Conservation (phyloP, 2,888 invertebrate species). For the Cephus runcator region DNA sequence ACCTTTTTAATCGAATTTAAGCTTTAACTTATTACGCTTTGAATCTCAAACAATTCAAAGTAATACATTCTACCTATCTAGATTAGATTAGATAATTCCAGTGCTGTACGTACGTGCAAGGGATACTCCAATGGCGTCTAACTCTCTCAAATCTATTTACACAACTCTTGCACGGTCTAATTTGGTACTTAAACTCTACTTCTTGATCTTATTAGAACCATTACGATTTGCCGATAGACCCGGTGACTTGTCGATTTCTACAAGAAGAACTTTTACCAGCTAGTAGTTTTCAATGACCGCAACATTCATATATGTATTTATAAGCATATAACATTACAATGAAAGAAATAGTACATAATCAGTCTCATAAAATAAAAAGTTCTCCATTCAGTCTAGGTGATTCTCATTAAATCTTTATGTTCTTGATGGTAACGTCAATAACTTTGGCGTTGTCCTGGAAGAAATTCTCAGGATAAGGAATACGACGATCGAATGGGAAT, state of each 20-base stretch:
- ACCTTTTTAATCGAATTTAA: not conserved
- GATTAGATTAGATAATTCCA: not conserved
- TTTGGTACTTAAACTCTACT: not conserved
- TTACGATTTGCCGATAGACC: not conserved
- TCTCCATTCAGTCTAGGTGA: not conserved
- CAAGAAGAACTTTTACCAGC: not conserved
- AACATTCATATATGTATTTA: not conserved
- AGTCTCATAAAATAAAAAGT: not conserved
- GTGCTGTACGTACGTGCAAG: not conserved
- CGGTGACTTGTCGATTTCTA: not conserved
- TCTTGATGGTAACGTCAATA: slow-evolving; percentile 70
- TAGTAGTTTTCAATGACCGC: not conserved
- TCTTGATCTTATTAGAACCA: not conserved
- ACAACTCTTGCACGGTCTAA: not conserved
- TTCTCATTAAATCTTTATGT: not conserved
- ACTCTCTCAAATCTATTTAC: not conserved
- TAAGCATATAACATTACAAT: not conserved
- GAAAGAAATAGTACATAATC: not conserved
- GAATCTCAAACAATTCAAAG: not conserved
- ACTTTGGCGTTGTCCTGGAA: slow-evolving; percentile 74
- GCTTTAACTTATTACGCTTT: not conserved
- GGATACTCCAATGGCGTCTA: not conserved
- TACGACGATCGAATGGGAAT: slow-evolving; percentile 77
- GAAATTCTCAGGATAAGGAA: slow-evolving; percentile 69
- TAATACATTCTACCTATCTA: not conserved